Percentiles rank a stretch among this genome's conserved stretches.
Evolutionary conservation across 2,113 vertebrate genomes (phyloP).

Genomic region (Cariama cristata): DNA sequence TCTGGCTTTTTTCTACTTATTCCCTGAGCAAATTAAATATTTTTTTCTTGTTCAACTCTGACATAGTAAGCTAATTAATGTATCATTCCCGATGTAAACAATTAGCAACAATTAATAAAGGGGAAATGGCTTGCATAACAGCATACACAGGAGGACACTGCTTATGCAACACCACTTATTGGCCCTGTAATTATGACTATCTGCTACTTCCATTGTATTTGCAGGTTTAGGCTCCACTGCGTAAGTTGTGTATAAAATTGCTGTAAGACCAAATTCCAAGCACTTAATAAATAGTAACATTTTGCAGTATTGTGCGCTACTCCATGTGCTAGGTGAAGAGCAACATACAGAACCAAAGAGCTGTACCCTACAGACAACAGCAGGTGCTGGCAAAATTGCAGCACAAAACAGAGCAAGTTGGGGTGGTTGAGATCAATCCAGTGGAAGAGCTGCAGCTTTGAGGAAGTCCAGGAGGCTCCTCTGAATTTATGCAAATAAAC

Average conservation of each 20-base stretch:
- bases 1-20: not conserved
- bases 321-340: not conserved
- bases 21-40: not conserved
- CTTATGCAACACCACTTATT: not conserved
- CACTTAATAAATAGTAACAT: not conserved
- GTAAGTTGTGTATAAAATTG: not conserved
- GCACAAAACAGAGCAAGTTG: not conserved
- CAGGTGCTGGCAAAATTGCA: not conserved
- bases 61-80: not conserved
- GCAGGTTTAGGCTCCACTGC: not conserved
- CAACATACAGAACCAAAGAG: not conserved
- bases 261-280: not conserved
- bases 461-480: not conserved
- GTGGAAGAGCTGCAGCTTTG: not conserved
- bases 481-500: not conserved
- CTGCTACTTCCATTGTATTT: not conserved
- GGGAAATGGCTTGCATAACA: not conserved
- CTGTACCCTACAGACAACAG: not conserved
- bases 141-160: not conserved
- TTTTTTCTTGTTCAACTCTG: not conserved
- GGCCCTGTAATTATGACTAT: not conserved
- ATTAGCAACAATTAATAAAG: slow-evolving; percentile 11
- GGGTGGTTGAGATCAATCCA: not conserved
- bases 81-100: not conserved
- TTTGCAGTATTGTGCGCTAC: not conserved